phyloP scores from a whole-genome alignment of 2,888 invertebrate species.

The Ormyrus rosae region DNA sequence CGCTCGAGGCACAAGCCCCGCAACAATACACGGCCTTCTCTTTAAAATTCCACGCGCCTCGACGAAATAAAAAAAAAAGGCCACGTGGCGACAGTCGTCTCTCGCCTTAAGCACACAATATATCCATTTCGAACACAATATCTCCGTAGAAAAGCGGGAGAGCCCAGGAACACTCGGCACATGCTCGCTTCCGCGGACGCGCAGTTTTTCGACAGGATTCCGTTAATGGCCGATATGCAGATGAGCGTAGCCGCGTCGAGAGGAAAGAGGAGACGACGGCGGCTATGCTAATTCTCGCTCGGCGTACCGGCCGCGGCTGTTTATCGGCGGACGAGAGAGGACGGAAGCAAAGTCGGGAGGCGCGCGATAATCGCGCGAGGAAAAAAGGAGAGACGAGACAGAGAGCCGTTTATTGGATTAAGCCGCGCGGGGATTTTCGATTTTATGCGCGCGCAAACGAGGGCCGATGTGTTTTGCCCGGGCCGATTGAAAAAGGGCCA shows the following conservation, averaged over 20 bases:
- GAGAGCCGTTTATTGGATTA: constrained; percentile 53
- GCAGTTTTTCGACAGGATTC: constrained; percentile 5
- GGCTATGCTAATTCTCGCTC: too few species aligned
- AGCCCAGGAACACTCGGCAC: neutral
- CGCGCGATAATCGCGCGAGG: neutral
- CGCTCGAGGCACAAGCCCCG: too few species aligned
- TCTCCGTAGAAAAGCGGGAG: neutral
- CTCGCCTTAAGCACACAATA: constrained; percentile 6
- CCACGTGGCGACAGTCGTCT: neutral
- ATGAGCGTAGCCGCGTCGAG: neutral
- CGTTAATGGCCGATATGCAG: constrained; percentile 53
- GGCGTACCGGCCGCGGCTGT: too few species aligned
- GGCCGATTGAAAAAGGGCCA: constrained; percentile 54
- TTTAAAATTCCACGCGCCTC: too few species aligned
- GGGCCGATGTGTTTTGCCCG: constrained; percentile 45
- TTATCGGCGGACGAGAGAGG: too few species aligned
- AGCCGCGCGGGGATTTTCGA: constrained; percentile 46
- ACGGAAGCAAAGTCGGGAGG: too few species aligned
- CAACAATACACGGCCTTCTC: too few species aligned
- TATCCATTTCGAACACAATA: constrained; percentile 1
- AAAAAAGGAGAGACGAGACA: constrained; percentile 10
- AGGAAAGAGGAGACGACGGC: constrained; percentile 12
- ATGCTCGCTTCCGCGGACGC: neutral
- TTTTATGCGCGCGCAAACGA: constrained; percentile 55
- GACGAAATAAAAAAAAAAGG: too few species aligned